These are phyloP conservation scores for Terrapene triunguis DNA, from an alignment of 2,113 vertebrate genomes.

Conservation along the genomic window DNA sequence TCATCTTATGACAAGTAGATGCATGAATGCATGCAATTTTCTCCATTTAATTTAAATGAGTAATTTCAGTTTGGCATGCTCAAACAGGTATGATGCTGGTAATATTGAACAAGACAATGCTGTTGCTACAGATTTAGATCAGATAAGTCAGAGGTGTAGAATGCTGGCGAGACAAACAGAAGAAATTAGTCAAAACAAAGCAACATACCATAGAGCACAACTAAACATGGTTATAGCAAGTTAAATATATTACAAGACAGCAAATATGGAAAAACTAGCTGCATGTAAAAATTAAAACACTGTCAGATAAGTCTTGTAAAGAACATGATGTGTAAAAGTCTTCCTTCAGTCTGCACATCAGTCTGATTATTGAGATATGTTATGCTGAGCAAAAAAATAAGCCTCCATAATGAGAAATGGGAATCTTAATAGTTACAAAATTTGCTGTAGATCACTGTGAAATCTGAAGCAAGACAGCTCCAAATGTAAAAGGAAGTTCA, in stretches of 20 bases:
- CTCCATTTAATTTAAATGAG: background rate
- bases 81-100: background rate
- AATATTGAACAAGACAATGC: background rate
- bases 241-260: background rate
- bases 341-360: background rate
- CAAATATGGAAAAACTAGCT: background rate
- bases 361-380: background rate
- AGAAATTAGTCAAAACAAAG: background rate
- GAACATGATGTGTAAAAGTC: background rate
- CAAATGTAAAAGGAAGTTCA: background rate
- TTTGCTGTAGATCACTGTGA: background rate
- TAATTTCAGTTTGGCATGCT: background rate
- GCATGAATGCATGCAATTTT: background rate
- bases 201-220: background rate
- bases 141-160: background rate
- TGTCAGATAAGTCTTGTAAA: background rate
- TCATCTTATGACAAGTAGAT: background rate
- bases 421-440: background rate
- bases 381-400: slow-evolving; percentile 5
- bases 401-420: background rate
- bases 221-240: background rate
- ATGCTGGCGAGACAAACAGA: accelerated
- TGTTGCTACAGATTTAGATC: background rate
- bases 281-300: background rate
- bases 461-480: background rate